Evolutionary conservation across 2,113 vertebrate species (phyloP), one percentile per base, ranked within the genome.

Genomic region (Hucho hucho): DNA sequence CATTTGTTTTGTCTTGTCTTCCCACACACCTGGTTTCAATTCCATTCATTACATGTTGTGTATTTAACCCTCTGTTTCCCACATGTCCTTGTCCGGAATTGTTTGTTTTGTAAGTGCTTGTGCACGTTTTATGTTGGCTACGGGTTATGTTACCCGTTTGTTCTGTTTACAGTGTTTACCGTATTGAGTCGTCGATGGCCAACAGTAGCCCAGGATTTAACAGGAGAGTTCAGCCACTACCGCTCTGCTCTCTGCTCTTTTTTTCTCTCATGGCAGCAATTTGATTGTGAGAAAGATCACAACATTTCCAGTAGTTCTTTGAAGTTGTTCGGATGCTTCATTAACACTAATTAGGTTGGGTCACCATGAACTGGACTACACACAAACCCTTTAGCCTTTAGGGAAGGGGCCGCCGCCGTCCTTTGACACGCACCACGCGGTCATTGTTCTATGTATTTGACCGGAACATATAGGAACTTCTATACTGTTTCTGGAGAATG

Each of bases 301-400:
- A 83, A 58, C 79, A 69, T 75, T 28, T 81, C 37, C 80, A 68
- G 73, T 63, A 67, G 64, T 69, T 16, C 85, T 91, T 93, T 92
- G 82, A 91, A 86, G 82, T 69, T 73, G 79, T 73, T 77, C 68
- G 66, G 83, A 86, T 82, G 86, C 84, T 88, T 89, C 86, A 89
- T 91, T 88, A 81, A 79, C 77, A 83, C 83, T 82, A 87, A 91
- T 91, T 89, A 86, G 85, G 75, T 63, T 77, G 77, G 81, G 71
- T 82, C 77, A 75, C 70, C 76, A 58, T 73, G 29, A 80, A 77
- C 76, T 61, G 68, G 70, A 74, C 67, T 66, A 72, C 32, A 70
- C 13, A 75, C 22, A 26, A 28, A 72, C 68, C 20, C 75, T 77
- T 76, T 80, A 74, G 75, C 63, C 1, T 49, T 67, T 28, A 12